Evolutionary conservation across 2,888 invertebrate genomes (phyloP), one percentile per base, ranked within the genome.

Genomic region (Ametastegia equiseti): DNA sequence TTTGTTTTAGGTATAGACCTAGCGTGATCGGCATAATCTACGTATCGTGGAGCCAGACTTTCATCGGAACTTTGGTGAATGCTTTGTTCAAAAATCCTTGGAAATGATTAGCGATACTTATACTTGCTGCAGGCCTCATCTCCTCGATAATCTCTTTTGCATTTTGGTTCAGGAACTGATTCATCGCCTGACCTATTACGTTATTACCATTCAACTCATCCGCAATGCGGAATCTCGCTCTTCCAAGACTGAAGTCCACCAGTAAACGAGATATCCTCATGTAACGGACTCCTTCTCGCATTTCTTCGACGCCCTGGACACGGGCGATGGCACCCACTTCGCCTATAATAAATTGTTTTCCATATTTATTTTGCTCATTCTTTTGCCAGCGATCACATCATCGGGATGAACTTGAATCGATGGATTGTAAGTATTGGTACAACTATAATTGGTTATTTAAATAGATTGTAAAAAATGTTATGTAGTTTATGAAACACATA

Each of bases 181-280:
- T 97, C 94, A 97, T 96, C 0, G 96, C 96, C 89, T 96, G 93
- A 94, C 97, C 96, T 86, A 97, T 95, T 81, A 96, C 94, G 85
- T 95, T 96, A 88, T 96, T 95, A 75, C 95, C 94, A 90, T 96
- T 96, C 83, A 96, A 93, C 7, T 95, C 93, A 86, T 97, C 96
- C 83, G 93, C 92, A 27, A 96, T 94, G 86, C 95, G 94, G 92
- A 96, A 96, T 86, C 95, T 92, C 4, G 96, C 94, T 82, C 94
- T 94, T 83, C 94, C 94, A 83, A 96, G 92, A 86, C 94, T 95
- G 91, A 96, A 96, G 91, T 96, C 96, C 0, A 96, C 94, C 27
- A 94, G 90, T 87, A 96, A 92, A 81, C 95, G 94, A 3, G 95
- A 94, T 3, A 95, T 95, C 85, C 93, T 93, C 95, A 96, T 95